Evolutionary conservation across 2,797 vertebrate genomes (phyloP), one percentile per base, ranked within the genome.

Genomic region (Psittacula echo): DNA sequence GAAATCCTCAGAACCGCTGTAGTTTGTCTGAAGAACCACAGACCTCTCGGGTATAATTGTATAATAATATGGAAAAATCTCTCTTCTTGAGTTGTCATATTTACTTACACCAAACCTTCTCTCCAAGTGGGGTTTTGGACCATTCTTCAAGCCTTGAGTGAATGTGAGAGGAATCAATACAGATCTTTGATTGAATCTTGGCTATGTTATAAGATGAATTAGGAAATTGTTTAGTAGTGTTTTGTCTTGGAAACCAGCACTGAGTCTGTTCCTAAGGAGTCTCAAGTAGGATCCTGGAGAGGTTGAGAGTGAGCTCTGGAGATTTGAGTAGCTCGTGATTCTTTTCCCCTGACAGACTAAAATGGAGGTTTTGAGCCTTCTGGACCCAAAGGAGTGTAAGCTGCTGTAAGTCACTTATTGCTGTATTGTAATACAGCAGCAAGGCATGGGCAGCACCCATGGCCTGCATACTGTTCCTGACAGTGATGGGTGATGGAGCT

Each of bases 121-220:
- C 39, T 61, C 48, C 2, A 0, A 0, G 3, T 39, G 67, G 27
- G 5, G 7, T 30, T 91, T 66, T 17, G 66, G 51, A 13, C 42
- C 4, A 3, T 53, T 30, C 64, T 39, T 51, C 5, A 0, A 68
- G 67, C 58, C 44, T 32, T 9, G 4, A 24, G 39, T 50, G 68
- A 71, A 22, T 10, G 13, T 44, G 27, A 68, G 44, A 75, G 47
- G 56, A 78, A 24, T 32, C 48, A 26, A 5, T 61, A 26, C 10
- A 48, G 48, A 8, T 26, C 64, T 71, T 23, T 32, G 76, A 19
- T 79, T 56, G 39, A 24, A 1, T 61, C 26, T 17, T 60, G 11
- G 42, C 76, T 37, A 0, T 23, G n/a, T 51, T 67, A 2, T 14
- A 21, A 32, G 16, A 34, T 27, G 68, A 23, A 17, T 14, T 2